Evolutionary conservation across 2,797 vertebrate genomes (phyloP), one percentile per base, ranked within the genome.

Genomic region (Erethizon dorsatum): DNA sequence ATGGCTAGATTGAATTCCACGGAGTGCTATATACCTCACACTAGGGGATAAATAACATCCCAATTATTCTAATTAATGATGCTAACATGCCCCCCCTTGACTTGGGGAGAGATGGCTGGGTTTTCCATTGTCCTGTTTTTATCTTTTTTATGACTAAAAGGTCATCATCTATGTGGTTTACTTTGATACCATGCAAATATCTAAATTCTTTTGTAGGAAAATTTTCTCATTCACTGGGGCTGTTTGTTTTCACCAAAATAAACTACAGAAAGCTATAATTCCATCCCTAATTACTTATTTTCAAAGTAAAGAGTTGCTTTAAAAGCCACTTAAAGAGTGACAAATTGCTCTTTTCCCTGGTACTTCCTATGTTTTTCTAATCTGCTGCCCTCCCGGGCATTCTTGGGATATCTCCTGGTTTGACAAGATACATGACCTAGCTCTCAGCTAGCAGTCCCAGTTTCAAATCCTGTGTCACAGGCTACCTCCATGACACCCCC

Each of bases 301-400:
- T 90, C 78, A 83, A 94, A 90, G 59, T 80, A 75, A 91, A 73
- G 75, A 83, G 52, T 61, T 45, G 54, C 33, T 56, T 86, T 75
- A 52, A 95, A 83, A 93, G 31, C 37, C 13, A 83, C 77, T 85
- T 85, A 8, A n/a, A 92, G 41, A 47, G n/a, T 9, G 20, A 80
- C 69, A 71, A 52, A 20, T 69, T 50, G 63, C 28, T 31, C 54
- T 31, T 47, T 4, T 54, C 71, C 75, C 22, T 79, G 54, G 20
- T 47, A 69, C 45, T 77, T 67, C 41, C 83, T n/a, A 26, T 50
- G 67, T 33, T 54, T 94, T 45, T 57, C 83, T 78, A 73, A 41
- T 82, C 57, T 3, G 14, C 47, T 82, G 52, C 52, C 45, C 7
- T 83, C 67, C 26, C 13, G 4, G 45, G 54, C 56, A 24, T 91